Evolutionary conservation across 2,797 vertebrate genomes (phyloP).

Genomic region (Sebastes kiyomatsui): DNA sequence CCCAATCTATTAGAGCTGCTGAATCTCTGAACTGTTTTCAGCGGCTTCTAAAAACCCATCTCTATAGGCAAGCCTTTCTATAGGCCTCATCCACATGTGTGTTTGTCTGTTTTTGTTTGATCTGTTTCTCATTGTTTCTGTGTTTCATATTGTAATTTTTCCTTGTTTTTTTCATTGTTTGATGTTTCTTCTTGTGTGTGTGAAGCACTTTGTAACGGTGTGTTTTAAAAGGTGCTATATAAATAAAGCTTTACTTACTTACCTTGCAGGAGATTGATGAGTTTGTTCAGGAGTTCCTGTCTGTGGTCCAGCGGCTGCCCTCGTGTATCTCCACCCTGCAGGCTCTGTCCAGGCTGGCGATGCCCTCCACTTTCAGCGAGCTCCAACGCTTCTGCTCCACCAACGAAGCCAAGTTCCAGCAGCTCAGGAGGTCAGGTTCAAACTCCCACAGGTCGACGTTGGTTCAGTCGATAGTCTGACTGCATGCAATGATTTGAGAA

Average conservation of each 20-base stretch:
- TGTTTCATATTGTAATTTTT: too few species aligned
- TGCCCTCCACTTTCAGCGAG: slow-evolving; percentile 56
- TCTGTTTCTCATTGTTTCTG: too few species aligned
- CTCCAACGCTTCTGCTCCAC: slow-evolving; percentile 71
- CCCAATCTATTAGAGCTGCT: too few species aligned
- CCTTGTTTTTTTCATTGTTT: too few species aligned
- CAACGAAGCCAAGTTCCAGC: slow-evolving; percentile 72
- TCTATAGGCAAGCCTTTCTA: too few species aligned
- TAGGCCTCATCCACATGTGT: too few species aligned
- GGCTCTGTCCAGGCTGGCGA: slow-evolving; percentile 56
- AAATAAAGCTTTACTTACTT: too few species aligned
- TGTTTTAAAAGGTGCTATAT: background rate
- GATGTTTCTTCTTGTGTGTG: too few species aligned
- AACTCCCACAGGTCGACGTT: background rate
- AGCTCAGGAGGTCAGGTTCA: slow-evolving; percentile 75
- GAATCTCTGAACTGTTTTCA: too few species aligned
- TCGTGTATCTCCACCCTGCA: slow-evolving; percentile 73
- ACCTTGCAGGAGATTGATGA: slow-evolving; percentile 75
- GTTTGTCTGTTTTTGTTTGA: too few species aligned
- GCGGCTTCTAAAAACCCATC: too few species aligned
- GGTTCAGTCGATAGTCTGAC: background rate
- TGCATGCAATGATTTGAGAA: background rate
- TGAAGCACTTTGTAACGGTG: too few species aligned
- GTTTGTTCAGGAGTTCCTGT: slow-evolving; percentile 79
- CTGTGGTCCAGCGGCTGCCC: slow-evolving; percentile 78